These are phyloP conservation scores for Sebastes kiyomatsui DNA, from an alignment of 2,797 vertebrate species.

Conservation along the genomic window DNA sequence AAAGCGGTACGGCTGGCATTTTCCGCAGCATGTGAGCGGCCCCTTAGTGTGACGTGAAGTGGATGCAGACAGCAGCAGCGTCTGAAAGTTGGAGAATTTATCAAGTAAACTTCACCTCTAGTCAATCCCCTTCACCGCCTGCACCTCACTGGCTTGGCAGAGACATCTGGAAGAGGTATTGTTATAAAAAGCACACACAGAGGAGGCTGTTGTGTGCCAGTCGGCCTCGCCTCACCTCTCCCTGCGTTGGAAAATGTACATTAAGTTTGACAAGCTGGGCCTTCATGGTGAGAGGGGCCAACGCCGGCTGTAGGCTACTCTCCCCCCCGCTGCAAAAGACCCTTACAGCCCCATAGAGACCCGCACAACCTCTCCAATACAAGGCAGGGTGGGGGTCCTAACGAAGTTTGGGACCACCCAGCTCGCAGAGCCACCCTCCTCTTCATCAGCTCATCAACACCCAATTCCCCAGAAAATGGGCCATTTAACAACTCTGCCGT, in stretches of 20 bases:
- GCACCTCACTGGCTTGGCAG: constrained; percentile 55
- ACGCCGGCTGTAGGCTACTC: constrained; percentile 64
- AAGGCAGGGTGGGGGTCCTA: constrained; percentile 68
- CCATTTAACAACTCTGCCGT: constrained; percentile 72
- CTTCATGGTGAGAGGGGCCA: constrained; percentile 78
- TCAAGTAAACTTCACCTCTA: constrained; percentile 45
- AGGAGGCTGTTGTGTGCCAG: constrained; percentile 76
- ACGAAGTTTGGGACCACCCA: constrained; percentile 77
- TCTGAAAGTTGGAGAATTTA: constrained; percentile 30
- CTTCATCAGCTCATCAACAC: constrained; percentile 85
- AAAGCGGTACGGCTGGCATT: too few species aligned
- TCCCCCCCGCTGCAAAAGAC: constrained; percentile 68
- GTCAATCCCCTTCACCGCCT: constrained; percentile 38
- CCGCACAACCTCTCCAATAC: constrained; percentile 67
- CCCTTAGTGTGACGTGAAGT: not conserved
- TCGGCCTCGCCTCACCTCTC: constrained; percentile 75
- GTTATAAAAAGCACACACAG: constrained; percentile 77
- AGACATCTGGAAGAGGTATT: constrained; percentile 79
- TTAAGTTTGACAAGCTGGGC: constrained; percentile 82
- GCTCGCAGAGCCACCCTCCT: constrained; percentile 73
- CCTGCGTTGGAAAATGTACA: constrained; percentile 79
- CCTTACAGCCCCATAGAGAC: constrained; percentile 79
- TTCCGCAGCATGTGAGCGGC: too few species aligned
- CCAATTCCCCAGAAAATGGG: constrained; percentile 81
- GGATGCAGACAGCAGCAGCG: not conserved